These are phyloP conservation scores for Oreochromis tanganicae DNA, from an alignment of 2,113 vertebrate genomes.

Conservation along the genomic window DNA sequence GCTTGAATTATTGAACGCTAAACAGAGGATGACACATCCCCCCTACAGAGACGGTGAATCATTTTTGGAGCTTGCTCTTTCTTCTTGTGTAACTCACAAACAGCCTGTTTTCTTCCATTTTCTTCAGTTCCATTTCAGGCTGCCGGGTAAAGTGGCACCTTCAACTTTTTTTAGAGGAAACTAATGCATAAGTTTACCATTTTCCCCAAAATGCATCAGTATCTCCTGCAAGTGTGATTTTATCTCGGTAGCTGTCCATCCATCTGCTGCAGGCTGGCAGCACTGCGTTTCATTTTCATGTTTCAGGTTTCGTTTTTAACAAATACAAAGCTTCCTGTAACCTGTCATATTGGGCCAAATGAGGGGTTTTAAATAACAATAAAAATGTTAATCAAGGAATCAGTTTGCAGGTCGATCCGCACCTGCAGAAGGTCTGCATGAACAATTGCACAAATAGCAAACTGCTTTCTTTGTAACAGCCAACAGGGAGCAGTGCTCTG, in stretches of 20 bases:
- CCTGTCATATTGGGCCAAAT: background rate
- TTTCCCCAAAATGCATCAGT: background rate
- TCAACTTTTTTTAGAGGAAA: background rate
- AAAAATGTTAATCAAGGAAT: background rate
- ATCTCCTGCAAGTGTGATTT: background rate
- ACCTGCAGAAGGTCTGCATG: background rate
- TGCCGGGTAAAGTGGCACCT: background rate
- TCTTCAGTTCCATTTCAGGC: background rate
- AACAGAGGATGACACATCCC: background rate
- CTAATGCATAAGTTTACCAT: background rate
- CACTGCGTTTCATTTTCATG: fast-evolving
- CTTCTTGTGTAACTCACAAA: background rate
- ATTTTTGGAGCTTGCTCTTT: background rate
- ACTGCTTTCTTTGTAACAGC: background rate
- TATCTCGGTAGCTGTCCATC: background rate
- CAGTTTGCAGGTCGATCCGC: background rate
- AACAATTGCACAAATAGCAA: background rate
- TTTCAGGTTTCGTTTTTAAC: background rate
- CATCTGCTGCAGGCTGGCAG: background rate
- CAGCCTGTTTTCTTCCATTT: background rate
- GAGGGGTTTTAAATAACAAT: background rate
- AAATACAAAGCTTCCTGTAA: background rate
- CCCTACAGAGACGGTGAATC: background rate
- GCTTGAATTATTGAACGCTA: background rate
- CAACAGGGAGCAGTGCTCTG: background rate